Evolutionary conservation across 2,113 vertebrate genomes (phyloP).

Genomic region (Centropus bengalensis): DNA sequence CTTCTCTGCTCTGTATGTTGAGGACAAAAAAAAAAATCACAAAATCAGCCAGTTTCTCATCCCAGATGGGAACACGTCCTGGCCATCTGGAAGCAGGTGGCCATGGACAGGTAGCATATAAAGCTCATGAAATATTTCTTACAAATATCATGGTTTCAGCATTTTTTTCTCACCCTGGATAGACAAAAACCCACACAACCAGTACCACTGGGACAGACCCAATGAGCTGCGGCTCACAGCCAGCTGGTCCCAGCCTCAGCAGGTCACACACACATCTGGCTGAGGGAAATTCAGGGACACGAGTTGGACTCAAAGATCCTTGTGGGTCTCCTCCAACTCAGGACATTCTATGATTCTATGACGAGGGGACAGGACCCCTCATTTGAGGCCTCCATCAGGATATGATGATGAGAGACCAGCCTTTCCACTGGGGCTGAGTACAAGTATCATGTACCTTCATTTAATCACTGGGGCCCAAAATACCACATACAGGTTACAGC

Average conservation of each 20-base stretch:
- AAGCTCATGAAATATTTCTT: not conserved
- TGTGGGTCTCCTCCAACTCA: too few relatives aligned
- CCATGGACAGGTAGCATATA: not conserved
- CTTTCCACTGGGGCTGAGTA: rapidly evolving
- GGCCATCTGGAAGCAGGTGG: slow-evolving; percentile 16
- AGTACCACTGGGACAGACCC: rapidly evolving
- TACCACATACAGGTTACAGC: rapidly evolving
- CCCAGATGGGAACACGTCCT: not conserved
- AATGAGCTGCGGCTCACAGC: not conserved
- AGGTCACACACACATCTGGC: not conserved
- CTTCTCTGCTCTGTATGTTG: not conserved
- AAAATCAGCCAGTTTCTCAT: not conserved
- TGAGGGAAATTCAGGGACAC: not conserved
- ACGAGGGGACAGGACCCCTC: too few relatives aligned
- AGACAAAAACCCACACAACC: not conserved
- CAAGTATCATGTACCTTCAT: rapidly evolving
- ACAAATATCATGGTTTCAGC: not conserved
- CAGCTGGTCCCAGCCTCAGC: not conserved
- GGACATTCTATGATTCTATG: too few relatives aligned
- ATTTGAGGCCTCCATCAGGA: not conserved
- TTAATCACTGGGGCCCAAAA: not conserved
- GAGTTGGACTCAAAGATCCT: too few relatives aligned
- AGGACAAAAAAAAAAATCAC: not conserved
- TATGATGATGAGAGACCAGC: rapidly evolving
- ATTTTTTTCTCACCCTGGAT: not conserved